phyloP scores from a whole-genome alignment of 2,888 invertebrate species.

The Altica lythri region DNA sequence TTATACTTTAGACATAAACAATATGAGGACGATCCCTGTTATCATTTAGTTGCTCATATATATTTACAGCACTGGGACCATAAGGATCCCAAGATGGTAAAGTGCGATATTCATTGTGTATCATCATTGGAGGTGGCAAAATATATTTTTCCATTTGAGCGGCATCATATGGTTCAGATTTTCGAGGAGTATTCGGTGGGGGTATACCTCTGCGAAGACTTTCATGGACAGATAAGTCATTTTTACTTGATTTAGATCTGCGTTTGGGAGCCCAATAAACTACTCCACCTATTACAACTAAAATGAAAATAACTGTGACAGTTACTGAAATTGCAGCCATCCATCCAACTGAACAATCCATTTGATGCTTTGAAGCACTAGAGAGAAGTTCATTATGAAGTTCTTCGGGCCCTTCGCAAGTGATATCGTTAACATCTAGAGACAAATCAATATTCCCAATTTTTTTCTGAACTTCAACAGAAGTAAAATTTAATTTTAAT shows the following conservation, averaged over 20 bases:
- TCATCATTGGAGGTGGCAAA: constrained; percentile 48
- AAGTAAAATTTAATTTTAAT: constrained; percentile 24
- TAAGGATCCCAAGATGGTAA: constrained; percentile 55
- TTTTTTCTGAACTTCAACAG: constrained; percentile 43
- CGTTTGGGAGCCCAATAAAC: constrained; percentile 51
- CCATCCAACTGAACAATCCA: constrained; percentile 67
- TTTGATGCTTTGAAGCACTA: constrained; percentile 66
- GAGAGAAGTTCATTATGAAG: constrained; percentile 61
- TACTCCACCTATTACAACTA: constrained; percentile 48
- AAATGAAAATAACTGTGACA: constrained; percentile 48
- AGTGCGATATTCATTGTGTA: constrained; percentile 52
- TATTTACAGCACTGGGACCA: constrained; percentile 44
- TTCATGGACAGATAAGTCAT: constrained; percentile 42
- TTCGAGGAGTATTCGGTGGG: constrained; percentile 36
- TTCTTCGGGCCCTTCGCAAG: constrained; percentile 65
- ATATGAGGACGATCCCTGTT: constrained; percentile 57
- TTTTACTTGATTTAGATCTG: constrained; percentile 43
- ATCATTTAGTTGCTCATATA: constrained; percentile 56
- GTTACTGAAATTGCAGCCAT: constrained; percentile 64
- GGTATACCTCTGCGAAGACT: constrained; percentile 35
- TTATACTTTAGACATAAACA: constrained; percentile 59
- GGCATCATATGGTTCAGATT: constrained; percentile 44
- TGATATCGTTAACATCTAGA: constrained; percentile 64
- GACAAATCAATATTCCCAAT: constrained; percentile 52
- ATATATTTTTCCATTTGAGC: constrained; percentile 50